phyloP scores from a whole-genome alignment of 2,113 vertebrate genomes.

The Shinisaurus crocodilurus region DNA sequence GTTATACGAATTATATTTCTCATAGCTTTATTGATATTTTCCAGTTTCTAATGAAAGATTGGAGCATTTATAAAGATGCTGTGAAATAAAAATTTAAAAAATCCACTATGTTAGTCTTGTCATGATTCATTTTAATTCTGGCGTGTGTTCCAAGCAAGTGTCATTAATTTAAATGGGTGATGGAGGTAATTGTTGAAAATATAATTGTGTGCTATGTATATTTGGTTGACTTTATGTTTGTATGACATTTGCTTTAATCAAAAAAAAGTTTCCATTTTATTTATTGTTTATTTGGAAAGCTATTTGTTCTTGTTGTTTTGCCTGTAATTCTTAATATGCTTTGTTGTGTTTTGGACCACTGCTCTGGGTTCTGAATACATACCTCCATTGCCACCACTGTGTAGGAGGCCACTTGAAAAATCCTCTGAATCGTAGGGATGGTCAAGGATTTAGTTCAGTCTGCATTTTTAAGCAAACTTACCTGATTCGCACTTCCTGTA shows the following conservation, averaged over 20 bases:
- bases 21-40: slow-evolving; percentile 13
- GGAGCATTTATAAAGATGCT: slow-evolving; percentile 30
- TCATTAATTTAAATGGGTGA: slow-evolving; percentile 40
- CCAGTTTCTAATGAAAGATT: slow-evolving; percentile 36
- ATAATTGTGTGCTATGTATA: slow-evolving; percentile 43
- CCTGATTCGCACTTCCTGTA: too few relatives aligned
- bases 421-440: neutral
- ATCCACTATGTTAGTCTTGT: slow-evolving; percentile 1
- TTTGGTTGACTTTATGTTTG: slow-evolving; percentile 49
- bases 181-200: slow-evolving; percentile 58
- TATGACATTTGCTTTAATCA: slow-evolving; percentile 51
- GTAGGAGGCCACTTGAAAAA: neutral
- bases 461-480: too few relatives aligned
- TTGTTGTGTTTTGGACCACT: neutral
- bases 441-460: too few relatives aligned
- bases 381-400: neutral
- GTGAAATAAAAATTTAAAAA: slow-evolving; percentile 37
- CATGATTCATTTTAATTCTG: slow-evolving; percentile 37
- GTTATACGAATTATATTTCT: neutral
- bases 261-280: slow-evolving; percentile 26
- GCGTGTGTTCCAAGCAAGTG: slow-evolving; percentile 26
- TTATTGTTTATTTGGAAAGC: neutral
- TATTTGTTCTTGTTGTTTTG: neutral
- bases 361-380: slow-evolving; percentile 12
- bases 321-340: neutral